Base-by-base conservation (phyloP, 2,888 invertebrate species). In the Perithous albicinctus region DNA sequence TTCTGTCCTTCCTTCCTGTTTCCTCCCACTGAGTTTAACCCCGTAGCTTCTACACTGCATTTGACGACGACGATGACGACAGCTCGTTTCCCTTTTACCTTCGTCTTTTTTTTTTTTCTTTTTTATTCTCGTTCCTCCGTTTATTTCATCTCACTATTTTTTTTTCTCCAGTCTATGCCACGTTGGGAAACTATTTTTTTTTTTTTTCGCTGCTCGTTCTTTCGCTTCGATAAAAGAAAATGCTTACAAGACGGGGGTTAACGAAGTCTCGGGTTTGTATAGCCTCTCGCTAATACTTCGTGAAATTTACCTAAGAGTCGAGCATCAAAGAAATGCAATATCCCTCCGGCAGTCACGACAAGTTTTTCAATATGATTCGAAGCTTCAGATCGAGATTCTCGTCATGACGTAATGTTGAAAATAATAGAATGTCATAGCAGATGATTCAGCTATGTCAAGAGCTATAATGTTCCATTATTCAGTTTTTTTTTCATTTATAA, bases 31-130 rank as follows among this genome's bases (percentile, higher is more conserved):
- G 35, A 32, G 29, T 32, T 18, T 8, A 32, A 32, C 32, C 56
- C 56, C 32, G 2, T 43, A 12, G 43, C 59, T 59, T 43, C 23
- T 35, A 3, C 15, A 7, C 51, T 51, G 80, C 70, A 76, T 77
- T 63, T 77, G 72, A 77, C 80, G 77, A 67, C 43, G 59, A 61
- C 48, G 72, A 77, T 77, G 77, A 67, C 43, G 59, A 61, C 48
- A 59, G 51, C 76, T 77, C 79, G 74, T 77, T 84, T 76, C 66
- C 72, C 77, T 77, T 61, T 73, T 43, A 64, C 32, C 29, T 82
- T n/a, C n/a, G n/a, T n/a, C n/a, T n/a, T n/a, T n/a, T n/a, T n/a
- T n/a, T n/a, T n/a, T n/a, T 61, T 64, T 67, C 56, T 61, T 23
- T 56, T 38, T 43, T 35, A 23, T n/a, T 51, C 51, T 73, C 66